Evolutionary conservation across 2,797 vertebrate genomes (phyloP), one percentile per base, ranked within the genome.

Genomic region (Alfaro cultratus): DNA sequence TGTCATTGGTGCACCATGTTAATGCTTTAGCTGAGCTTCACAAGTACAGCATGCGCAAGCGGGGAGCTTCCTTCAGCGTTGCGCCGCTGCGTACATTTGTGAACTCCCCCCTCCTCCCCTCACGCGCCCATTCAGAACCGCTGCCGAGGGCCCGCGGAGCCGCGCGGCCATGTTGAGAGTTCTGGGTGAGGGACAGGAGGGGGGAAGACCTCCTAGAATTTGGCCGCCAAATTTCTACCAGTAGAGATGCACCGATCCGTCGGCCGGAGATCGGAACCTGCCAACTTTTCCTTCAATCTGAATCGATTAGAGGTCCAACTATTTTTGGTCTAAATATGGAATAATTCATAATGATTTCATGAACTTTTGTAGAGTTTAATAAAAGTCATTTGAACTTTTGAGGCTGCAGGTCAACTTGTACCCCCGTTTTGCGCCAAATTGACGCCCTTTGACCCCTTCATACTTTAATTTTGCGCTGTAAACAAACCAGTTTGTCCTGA

Each of bases 1-100:
- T 43, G 87, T 81, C 91, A 91, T 91, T 81, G 83, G 85, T 82
- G 80, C 81, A 86, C 79, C 80, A 73, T 90, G 47, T 71, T 90
- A 86, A 85, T 89, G 79, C 89, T 88, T 74, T 83, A 79, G 78
- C 77, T n/a, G 89, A 90, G 75, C 75, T 81, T 55, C 16, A 74
- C 77, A 34, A 72, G 71, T 47, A 75, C 74, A 57, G 72, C 79
- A 47, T 55, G 77, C 73, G 72, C 72, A 41, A 80, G 73, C 49
- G 41, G 84, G 76, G 79, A 77, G 73, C 64, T 81, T 85, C 81
- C 74, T 80, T 83, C 86, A 87, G 88, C 74, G 21, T 84, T 1
- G 71, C 46, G 85, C 76, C 79, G 85, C 79, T 29, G 51, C 64
- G n/a, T n/a, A n/a, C n/a, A n/a, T n/a, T n/a, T n/a, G n/a, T n/a